A percentile compares a stretch with the other conserved stretches of the same genome.
These are phyloP conservation scores for Octopus sinensis DNA, from an alignment of 1,140 invertebrate species.

Conservation along the genomic window DNA sequence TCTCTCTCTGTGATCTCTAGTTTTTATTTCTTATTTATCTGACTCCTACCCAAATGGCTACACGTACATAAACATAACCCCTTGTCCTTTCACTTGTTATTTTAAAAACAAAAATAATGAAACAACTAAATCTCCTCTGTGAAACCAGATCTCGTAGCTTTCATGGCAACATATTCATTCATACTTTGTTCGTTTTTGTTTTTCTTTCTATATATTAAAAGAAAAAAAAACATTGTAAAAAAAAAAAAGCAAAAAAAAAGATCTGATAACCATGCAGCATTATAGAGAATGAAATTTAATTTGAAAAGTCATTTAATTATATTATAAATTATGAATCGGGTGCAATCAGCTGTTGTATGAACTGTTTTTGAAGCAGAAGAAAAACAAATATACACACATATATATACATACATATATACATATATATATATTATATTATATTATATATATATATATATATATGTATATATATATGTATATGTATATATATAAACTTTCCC, in stretches of 20 bases:
- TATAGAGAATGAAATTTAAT: not conserved
- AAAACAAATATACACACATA: too few relatives aligned
- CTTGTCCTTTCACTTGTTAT: not conserved
- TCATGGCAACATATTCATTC: not conserved
- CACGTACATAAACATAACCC: not conserved
- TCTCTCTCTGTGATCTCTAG: not conserved
- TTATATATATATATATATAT: too few relatives aligned
- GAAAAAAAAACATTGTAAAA: not conserved
- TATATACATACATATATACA: too few relatives aligned
- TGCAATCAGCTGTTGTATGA: slow-evolving; percentile 1
- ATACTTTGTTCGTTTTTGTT: not conserved
- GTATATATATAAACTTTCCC: too few relatives aligned
- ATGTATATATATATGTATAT: too few relatives aligned
- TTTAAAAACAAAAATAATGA: not conserved
- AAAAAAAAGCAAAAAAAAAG: not conserved
- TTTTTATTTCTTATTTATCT: not conserved
- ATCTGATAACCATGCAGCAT: slow-evolving; percentile 12
- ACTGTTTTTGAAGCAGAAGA: not conserved
- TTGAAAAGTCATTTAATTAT: not conserved
- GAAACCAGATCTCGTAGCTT: slow-evolving; percentile 5
- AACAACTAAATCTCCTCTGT: not conserved
- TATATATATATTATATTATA: too few relatives aligned
- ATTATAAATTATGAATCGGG: not conserved
- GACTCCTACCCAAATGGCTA: not conserved
- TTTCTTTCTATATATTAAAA: not conserved